Percentiles rank a stretch among this genome's conserved stretches.
phyloP scores from a whole-genome alignment of 2,888 invertebrate species.

The Plutella xylostella region DNA sequence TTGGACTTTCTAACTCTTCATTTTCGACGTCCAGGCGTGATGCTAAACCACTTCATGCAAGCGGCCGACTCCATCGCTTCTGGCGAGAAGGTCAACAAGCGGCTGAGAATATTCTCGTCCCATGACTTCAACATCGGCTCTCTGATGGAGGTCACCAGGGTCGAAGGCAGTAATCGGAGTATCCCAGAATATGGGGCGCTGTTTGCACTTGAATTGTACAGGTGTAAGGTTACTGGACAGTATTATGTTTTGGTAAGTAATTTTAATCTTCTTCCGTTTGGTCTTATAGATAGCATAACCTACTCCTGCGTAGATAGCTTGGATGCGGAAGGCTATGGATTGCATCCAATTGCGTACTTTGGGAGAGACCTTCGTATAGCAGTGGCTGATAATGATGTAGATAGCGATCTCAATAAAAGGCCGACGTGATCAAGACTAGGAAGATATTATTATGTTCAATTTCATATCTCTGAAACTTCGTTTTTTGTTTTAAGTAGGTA shows the following conservation, averaged over 20 bases:
- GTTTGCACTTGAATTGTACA: slow-evolving; percentile 45
- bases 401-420: too few species aligned
- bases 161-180: slow-evolving; percentile 25
- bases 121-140: slow-evolving; percentile 59
- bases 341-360: too few species aligned
- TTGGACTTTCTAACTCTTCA: too few species aligned
- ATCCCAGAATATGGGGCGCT: slow-evolving; percentile 52
- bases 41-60: slow-evolving; percentile 40
- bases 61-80: slow-evolving; percentile 35
- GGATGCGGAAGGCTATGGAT: too few species aligned
- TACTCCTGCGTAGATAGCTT: too few species aligned
- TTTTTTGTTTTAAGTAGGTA: too few species aligned
- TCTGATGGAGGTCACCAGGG: slow-evolving; percentile 43
- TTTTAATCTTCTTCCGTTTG: neutral
- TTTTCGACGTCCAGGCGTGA: slow-evolving; percentile 48
- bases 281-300: too few species aligned
- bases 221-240: slow-evolving; percentile 29
- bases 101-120: slow-evolving; percentile 37
- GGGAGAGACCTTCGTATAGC: too few species aligned
- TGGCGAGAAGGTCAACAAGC: slow-evolving; percentile 29
- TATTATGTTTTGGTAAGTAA: slow-evolving; percentile 43
- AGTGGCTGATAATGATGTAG: too few species aligned
- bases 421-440: too few species aligned
- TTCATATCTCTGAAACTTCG: too few species aligned
- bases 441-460: too few species aligned